Evolutionary conservation across 1,140 invertebrate genomes (phyloP).

Genomic region (Goniozus legneri): DNA sequence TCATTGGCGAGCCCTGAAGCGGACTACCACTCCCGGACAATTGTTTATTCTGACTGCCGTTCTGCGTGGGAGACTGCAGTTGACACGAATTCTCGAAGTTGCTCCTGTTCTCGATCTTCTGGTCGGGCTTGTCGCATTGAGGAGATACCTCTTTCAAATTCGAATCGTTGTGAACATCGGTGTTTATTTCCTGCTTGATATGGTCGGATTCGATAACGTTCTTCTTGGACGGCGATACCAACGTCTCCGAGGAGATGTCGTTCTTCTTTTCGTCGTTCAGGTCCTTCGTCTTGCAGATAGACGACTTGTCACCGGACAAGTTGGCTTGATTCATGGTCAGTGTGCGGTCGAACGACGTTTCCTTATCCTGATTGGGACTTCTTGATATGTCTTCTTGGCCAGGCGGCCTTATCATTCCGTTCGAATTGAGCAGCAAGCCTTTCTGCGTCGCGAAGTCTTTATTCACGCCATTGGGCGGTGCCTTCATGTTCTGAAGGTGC

Average conservation of each 20-base stretch:
- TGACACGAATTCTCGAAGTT: too few species aligned
- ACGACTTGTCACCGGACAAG: conserved; percentile 20
- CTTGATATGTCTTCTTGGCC: conserved; percentile 10
- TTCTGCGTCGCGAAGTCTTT: conserved; percentile 38
- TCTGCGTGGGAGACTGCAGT: background rate
- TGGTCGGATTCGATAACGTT: background rate
- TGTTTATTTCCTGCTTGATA: background rate
- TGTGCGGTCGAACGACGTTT: conserved; percentile 25
- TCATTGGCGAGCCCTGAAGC: conserved; percentile 12
- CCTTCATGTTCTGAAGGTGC: conserved; percentile 29
- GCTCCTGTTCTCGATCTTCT: too few species aligned
- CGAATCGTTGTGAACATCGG: too few species aligned
- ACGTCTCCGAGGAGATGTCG: background rate
- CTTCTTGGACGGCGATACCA: conserved; percentile 8
- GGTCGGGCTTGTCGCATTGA: too few species aligned
- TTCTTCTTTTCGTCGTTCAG: background rate
- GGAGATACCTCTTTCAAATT: too few species aligned
- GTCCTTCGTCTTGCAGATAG: conserved; percentile 2
- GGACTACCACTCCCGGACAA: conserved; percentile 5
- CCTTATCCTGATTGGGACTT: conserved; percentile 11
- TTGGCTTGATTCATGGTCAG: conserved; percentile 39
- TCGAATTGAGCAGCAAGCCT: conserved; percentile 24
- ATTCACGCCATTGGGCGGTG: conserved; percentile 30
- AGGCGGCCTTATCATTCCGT: conserved; percentile 35
- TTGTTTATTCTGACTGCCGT: conserved; percentile 1